Evolutionary conservation across 2,888 invertebrate species (phyloP), one percentile per base, ranked within the genome.

Genomic region (Chrysotoxum bicinctum): DNA sequence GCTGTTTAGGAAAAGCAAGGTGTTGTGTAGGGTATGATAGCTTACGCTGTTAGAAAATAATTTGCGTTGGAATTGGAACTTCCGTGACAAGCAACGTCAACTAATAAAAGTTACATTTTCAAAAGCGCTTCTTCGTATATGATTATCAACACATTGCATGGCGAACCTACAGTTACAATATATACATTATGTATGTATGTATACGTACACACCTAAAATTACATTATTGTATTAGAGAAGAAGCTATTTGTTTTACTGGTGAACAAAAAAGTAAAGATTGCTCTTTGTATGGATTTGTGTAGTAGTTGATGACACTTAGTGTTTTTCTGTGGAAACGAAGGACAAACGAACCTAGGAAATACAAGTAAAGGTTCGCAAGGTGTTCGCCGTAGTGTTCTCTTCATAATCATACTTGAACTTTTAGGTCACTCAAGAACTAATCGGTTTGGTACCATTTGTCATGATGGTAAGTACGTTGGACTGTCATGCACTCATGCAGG

Each of bases 31-130:
- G 12, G 26, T 54, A 82, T 56, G 66, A 84, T 75, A 26, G 26
- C 7, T 26, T n/a, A n/a, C 58, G 35, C 35, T 43, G 72, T 45
- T 64, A 54, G 58, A 58, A 30, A 72, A 37, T 16, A 80, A 80
- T 80, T 80, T 76, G 72, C 56, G 16, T 69, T 81, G 43, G 72
- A 85, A 85, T 81, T 85, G 76, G 81, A 81, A 85, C 85, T 85
- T 85, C 85, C 85, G 85, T 43, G 73, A 14, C 26, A 19, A 50
- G 19, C 30, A 40, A 77, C 21, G 21, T 0, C 43, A 43, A 56
- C 45, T 4, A 35, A 6, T 35, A 21, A 21, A n/a, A 50, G 14
- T 35, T 66, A 66, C 48, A 43, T 62, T 14, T 23, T 7, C 14
- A 19, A 56, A 19, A 32, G 16, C 8, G 19, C 37, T 54, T 75